phyloP scores from a whole-genome alignment of 2,888 invertebrate genomes.

The Lithodes maja region DNA sequence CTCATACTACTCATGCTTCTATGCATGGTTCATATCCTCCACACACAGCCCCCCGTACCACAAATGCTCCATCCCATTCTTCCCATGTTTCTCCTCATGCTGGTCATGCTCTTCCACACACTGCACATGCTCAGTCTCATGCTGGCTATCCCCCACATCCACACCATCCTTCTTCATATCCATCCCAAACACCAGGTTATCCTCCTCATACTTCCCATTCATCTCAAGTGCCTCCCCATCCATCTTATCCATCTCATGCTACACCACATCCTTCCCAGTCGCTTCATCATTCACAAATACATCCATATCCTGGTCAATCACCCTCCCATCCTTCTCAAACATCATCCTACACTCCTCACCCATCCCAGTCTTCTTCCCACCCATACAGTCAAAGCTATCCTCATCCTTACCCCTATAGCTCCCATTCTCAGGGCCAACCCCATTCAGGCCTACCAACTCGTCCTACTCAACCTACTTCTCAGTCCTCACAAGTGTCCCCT shows the following conservation, averaged over 20 bases:
- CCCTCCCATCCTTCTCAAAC: slow-evolving; percentile 21
- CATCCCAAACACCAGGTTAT: slow-evolving; percentile 32
- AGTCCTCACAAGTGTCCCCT: slow-evolving; percentile 17
- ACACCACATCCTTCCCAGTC: slow-evolving; percentile 42
- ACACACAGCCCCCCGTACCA: not conserved
- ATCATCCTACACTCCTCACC: slow-evolving; percentile 27
- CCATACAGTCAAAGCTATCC: slow-evolving; percentile 16
- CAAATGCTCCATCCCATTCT: not conserved
- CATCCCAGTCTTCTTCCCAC: slow-evolving; percentile 6
- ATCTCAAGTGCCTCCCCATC: slow-evolving; percentile 33
- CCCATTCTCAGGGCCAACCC: slow-evolving; percentile 15
- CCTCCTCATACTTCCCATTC: slow-evolving; percentile 40
- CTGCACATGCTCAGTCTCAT: slow-evolving; percentile 16
- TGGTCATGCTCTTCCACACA: slow-evolving; percentile 8
- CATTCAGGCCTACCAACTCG: slow-evolving; percentile 28
- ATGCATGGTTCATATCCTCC: not conserved
- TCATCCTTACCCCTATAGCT: slow-evolving; percentile 28
- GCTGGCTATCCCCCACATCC: slow-evolving; percentile 12
- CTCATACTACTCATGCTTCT: slow-evolving; percentile 27
- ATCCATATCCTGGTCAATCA: slow-evolving; percentile 38
- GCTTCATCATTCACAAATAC: slow-evolving; percentile 13
- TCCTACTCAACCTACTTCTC: slow-evolving; percentile 14
- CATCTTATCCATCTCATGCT: slow-evolving; percentile 30
- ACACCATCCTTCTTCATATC: slow-evolving; percentile 22
- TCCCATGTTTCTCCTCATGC: slow-evolving; percentile 5